Base-by-base conservation (phyloP, 2,797 vertebrate species). In the Peromyscus eremicus region DNA sequence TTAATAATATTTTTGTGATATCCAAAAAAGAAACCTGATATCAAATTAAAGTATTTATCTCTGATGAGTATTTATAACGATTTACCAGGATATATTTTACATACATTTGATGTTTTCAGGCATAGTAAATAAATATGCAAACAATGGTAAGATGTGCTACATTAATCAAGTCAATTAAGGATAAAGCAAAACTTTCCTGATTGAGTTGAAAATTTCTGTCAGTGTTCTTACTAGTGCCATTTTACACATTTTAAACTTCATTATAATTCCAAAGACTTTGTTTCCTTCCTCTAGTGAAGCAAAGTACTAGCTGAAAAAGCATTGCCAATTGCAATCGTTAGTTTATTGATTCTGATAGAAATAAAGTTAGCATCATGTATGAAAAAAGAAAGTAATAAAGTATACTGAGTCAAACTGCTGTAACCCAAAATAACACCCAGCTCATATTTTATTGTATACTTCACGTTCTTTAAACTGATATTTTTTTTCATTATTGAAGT, bases 391-490 rank as follows among this genome's bases (percentile, higher is more conserved):
- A 91, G 68, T 66, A 34, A 49, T 97, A 79, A 3, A 64, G 96
- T 96, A 96, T 97, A 66, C 64, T 95, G 57, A 97, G 27, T 75
- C 11, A 94, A 91, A 68, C 76, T 93, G 60, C 43, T 97, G 90
- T 91, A 97, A 94, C 92, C 96, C 19, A 89, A 95, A 97, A 93
- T 77, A 34, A 94, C 10, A 52, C 60, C 81, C 8, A 96, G 97
- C 97, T 97, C 83, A n/a, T 19, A 43, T 40, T 93, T 84, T 73
- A 34, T 84, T 68, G 89, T 55, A 29, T 49, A 55, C 55, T 52
- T 86, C 16, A 85, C 34, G 49, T 2, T 88, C 10, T 89, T 80
- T 40, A 89, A 57, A 46, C 25, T 73, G 1, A 57, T 70, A 81
- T 34, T 57, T 90, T 6, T 6, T 90, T 6, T 91, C 9, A 71